phyloP scores from a whole-genome alignment of 2,888 invertebrate species.

The Dysmachus trigonus region DNA sequence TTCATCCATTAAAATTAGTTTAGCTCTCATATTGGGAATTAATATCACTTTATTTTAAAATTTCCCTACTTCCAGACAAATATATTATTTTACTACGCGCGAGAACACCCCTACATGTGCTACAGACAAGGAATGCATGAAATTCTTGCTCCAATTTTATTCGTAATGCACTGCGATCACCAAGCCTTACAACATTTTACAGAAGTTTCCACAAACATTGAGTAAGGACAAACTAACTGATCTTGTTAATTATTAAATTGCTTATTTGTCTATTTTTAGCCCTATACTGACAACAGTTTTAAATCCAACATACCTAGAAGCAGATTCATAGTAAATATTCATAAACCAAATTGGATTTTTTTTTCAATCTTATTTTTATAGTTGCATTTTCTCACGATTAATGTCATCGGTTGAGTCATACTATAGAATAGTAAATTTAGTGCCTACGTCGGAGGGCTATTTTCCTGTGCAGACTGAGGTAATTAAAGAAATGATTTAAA shows the following conservation, averaged over 20 bases:
- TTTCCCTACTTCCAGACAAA: conserved; percentile 62
- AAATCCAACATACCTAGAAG: conserved; percentile 76
- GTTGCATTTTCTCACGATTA: conserved; percentile 71
- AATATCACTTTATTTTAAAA: not conserved
- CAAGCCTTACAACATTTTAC: conserved; percentile 71
- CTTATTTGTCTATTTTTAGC: conserved; percentile 61
- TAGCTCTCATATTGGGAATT: not conserved
- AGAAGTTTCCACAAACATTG: conserved; percentile 65
- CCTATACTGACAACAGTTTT: conserved; percentile 72
- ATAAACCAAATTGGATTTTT: not conserved
- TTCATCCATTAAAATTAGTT: not conserved
- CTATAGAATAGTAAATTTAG: conserved; percentile 70
- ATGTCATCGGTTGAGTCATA: conserved; percentile 73
- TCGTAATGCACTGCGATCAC: conserved; percentile 80
- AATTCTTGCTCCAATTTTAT: conserved; percentile 80
- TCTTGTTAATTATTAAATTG: conserved; percentile 24
- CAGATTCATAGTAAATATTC: conserved; percentile 78
- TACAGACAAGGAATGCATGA: conserved; percentile 92
- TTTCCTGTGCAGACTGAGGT: conserved; percentile 60
- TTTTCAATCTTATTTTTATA: conserved; percentile 54
- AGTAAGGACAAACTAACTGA: conserved; percentile 54
- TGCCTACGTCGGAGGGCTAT: conserved; percentile 66
- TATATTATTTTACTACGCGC: conserved; percentile 71
- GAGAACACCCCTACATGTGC: conserved; percentile 74
- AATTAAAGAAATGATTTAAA: not conserved